Conservation (phyloP, 2,797 vertebrate species). For the Cyprinodon diabolis region DNA sequence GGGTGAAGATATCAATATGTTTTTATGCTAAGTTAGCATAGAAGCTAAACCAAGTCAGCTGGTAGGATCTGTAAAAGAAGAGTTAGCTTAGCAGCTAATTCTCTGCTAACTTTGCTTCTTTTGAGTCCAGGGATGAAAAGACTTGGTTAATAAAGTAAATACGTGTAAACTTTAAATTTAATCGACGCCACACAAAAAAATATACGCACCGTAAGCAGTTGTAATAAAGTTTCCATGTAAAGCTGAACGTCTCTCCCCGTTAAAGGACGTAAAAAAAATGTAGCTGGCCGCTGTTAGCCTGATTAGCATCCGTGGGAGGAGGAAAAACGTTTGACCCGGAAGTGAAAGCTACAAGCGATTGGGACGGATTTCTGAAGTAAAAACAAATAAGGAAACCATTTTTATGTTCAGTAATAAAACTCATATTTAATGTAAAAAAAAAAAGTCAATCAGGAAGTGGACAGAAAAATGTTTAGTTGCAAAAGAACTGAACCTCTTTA, state of each 20-base stretch:
- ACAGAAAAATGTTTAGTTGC: slow-evolving; percentile 63
- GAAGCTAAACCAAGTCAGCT: slow-evolving; percentile 46
- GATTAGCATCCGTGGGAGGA: slow-evolving; percentile 2
- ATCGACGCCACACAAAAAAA: neutral
- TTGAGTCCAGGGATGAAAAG: neutral
- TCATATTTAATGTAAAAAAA: too few species aligned
- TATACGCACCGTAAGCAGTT: slow-evolving; percentile 42
- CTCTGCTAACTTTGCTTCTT: slow-evolving; percentile 42
- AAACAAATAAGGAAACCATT: neutral
- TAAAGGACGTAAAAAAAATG: slow-evolving; percentile 44
- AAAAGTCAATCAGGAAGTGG: neutral
- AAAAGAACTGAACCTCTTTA: slow-evolving; percentile 82
- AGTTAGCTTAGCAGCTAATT: slow-evolving; percentile 45
- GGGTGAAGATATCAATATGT: neutral
- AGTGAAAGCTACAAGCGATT: slow-evolving; percentile 28
- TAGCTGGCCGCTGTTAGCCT: slow-evolving; percentile 48
- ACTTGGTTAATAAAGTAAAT: neutral
- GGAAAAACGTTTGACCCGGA: slow-evolving; percentile 51
- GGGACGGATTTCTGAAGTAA: neutral
- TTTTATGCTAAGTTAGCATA: slow-evolving; percentile 10
- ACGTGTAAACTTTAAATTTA: neutral
- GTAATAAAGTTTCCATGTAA: slow-evolving; percentile 15
- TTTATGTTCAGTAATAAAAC: neutral
- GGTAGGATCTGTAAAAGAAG: slow-evolving; percentile 14
- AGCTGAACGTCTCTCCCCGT: slow-evolving; percentile 5